These are phyloP conservation scores for Reticulitermes speratus DNA, from an alignment of 1,140 invertebrate genomes.

Conservation along the genomic window DNA sequence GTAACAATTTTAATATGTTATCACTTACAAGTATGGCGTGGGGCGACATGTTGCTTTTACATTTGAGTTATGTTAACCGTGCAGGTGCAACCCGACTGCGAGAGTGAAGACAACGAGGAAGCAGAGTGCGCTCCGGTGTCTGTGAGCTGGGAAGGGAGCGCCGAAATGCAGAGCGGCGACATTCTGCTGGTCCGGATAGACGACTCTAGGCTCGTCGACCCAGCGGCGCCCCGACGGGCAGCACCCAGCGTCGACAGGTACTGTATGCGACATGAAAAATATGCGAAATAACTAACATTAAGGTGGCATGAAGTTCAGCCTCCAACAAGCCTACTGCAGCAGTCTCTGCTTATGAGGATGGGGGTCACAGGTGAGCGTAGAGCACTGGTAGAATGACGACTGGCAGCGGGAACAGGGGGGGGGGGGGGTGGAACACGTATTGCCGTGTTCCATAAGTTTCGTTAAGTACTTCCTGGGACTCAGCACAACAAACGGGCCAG, in stretches of 20 bases:
- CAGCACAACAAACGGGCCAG: no score
- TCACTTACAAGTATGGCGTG: no score
- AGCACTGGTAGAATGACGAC: no score
- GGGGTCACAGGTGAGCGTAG: no score
- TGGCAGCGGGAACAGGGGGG: no score
- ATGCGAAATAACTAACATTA: no score
- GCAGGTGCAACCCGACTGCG: slow-evolving; percentile 16
- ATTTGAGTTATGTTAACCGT: background rate
- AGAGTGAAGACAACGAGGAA: slow-evolving; percentile 1
- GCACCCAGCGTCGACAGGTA: background rate
- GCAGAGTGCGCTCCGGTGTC: background rate
- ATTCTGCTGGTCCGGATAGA: slow-evolving; percentile 67
- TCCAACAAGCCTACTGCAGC: background rate
- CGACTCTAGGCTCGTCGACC: slow-evolving; percentile 45
- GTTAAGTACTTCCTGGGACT: no score
- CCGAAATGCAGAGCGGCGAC: slow-evolving; percentile 65
- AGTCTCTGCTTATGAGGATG: background rate
- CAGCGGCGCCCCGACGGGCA: background rate
- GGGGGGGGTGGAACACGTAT: no score
- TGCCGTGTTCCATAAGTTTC: no score
- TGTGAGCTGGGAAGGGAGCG: slow-evolving; percentile 58
- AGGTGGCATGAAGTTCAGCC: background rate
- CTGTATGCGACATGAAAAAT: background rate
- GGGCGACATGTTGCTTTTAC: background rate
- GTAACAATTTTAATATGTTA: no score